Evolutionary conservation across 2,797 vertebrate species (phyloP), one percentile per base, ranked within the genome.

Genomic region (Chiloscyllium punctatum): DNA sequence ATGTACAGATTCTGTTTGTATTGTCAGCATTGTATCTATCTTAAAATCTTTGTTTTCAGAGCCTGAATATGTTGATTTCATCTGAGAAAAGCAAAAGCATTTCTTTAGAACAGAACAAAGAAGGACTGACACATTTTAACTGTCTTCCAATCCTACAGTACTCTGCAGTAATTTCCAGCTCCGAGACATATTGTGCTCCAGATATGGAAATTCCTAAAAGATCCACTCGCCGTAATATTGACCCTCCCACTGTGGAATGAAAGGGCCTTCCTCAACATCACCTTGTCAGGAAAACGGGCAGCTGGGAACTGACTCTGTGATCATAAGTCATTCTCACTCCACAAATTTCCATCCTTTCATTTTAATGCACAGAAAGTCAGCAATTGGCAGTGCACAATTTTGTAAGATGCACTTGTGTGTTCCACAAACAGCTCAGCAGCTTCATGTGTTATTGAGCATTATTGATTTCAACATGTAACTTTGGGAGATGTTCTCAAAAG

Each of bases 1-100:
- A 27, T 48, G 98, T 95, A 2, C 96, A 90, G 53, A 96, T 96
- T 62, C 13, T 27, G 96, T 97, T 97, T 51, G 96, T 13, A 9
- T 96, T 96, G 51, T 97, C 97, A 77, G 97, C 96, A n/a, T 96
- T 96, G 6, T 97, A 97, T 84, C 96, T 96, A 90, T 97, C 0
- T 97, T 97, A 97, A 96, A 37, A 97, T 97, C 96, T 97, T 96
- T 98, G 96, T 98, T 97, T 96, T 97, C 97, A 96, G 96, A 97
- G 96, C 97, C 97, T n/a, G 96, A 96, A 86, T 69, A 48, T 27
- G 96, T 71, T 91, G 96, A 96, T 42, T 95, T 71, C 1, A 97
- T 97, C 98, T 98, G 88, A 42, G 96, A 95, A 96, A 37, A 66
- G 27, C 48, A 95, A 37, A 87, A 87, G 57, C 33, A 84, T 9